Conservation (phyloP, 2,797 vertebrate species). For the Microchirus variegatus region DNA sequence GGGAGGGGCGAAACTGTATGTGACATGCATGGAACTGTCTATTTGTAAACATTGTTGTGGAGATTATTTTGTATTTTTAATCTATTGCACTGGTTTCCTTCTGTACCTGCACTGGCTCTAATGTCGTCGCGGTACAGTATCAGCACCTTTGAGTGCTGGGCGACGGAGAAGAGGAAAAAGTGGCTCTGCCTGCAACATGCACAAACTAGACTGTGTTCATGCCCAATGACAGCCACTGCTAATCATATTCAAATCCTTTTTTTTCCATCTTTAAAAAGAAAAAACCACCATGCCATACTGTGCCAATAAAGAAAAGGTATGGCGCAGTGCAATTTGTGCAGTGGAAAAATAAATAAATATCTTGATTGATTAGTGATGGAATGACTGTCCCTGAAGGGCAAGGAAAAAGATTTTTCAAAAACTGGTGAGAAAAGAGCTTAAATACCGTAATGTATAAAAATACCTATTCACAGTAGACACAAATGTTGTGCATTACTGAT, state of each 20-base stretch:
- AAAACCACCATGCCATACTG: slow-evolving; percentile 22
- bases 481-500: slow-evolving; percentile 83
- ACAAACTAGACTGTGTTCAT: slow-evolving; percentile 23
- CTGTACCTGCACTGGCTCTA: slow-evolving; percentile 50
- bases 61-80: neutral
- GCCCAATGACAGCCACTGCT: slow-evolving; percentile 8
- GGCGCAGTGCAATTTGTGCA: slow-evolving; percentile 32
- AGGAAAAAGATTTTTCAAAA: slow-evolving; percentile 57
- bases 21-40: slow-evolving; percentile 27
- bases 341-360: slow-evolving; percentile 64
- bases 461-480: slow-evolving; percentile 84
- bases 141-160: slow-evolving; percentile 8
- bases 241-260: slow-evolving; percentile 39
- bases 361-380: slow-evolving; percentile 55
- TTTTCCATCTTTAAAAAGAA: slow-evolving; percentile 19
- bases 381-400: slow-evolving; percentile 60
- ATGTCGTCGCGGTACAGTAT: slow-evolving; percentile 12
- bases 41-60: slow-evolving; percentile 61
- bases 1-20: slow-evolving; percentile 29
- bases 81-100: slow-evolving; percentile 56
- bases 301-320: slow-evolving; percentile 22
- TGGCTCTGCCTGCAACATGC: slow-evolving; percentile 16
- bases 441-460: slow-evolving; percentile 81
- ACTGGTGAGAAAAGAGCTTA: slow-evolving; percentile 66
- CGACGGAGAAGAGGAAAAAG: too few species aligned